Base-by-base conservation (phyloP, 2,113 vertebrate species). In the Hippoglossus stenolepis region DNA sequence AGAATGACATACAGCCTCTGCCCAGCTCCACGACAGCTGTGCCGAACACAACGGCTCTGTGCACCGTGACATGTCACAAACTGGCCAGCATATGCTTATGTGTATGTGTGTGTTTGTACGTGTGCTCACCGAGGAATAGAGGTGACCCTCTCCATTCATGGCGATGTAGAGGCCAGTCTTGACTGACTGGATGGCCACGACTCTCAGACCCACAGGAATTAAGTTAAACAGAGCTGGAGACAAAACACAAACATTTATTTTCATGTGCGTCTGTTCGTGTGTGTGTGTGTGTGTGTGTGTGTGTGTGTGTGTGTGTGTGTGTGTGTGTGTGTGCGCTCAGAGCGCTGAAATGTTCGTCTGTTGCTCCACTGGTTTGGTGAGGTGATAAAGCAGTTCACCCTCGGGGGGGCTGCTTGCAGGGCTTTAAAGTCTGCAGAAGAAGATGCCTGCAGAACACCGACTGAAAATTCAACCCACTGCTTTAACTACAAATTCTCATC, bases 161-260 rank as follows among this genome's bases (percentile, higher is more conserved):
- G 97, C 97, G 86, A 98, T 97, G 84, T 98, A 98, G 86, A 97
- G 95, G 71, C 97, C 96, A 13, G 97, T 96, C 94, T 98, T 98
- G 91, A 97, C 97, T 66, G 97, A 97, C 93, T 98, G 97, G 94
- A 98, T 98, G 90, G 97, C 97, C 70, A 98, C 97, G 65, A 98
- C 96, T 72, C 97, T 96, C 85, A 98, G 96, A 86, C 97, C 97
- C 94, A 98, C 97, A 83, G 97, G 97, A 91, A 98, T 97, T 94
- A 98, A 96, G 95, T 98, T 98, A 95, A 98, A 98, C 92, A 98
- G 94, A 70, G 97, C 97, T 98, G 95, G 26, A 84, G 90, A 94
- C 73, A 74, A 49, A 66, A 85, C 63, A 87, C 3, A 83, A 8
- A 83, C n/a, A 72, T 35, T 65, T 13, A 4, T 10, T n/a, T 35